Base-by-base conservation (phyloP, 1,140 invertebrate species). In the Octopus bimaculoides region DNA sequence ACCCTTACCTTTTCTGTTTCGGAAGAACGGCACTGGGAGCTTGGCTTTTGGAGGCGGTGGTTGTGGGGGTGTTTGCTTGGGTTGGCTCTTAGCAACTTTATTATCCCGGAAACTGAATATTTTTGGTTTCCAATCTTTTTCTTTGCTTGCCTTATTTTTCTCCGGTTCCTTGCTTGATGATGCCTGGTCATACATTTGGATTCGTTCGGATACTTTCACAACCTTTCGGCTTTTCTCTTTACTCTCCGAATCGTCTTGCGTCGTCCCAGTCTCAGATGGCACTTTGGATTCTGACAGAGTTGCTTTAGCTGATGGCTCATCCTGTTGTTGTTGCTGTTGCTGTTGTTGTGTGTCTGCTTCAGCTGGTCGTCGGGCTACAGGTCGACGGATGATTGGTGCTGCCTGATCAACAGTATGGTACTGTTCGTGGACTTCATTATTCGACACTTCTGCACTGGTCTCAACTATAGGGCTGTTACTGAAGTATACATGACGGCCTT, bases 1-100 rank as follows among this genome's bases (percentile, higher is more conserved):
- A 75, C 74, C 52, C 74, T 75, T 75, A 75, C 74, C 74, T 75
- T 75, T 75, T 75, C 74, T 75, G 74, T 52, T 75, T 52, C 74
- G 17, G 74, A 75, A 75, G 52, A 75, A 75, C 66, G 66, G 66
- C 66, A 71, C 66, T 75, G 74, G 14, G 41, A 75, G 5, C 74
- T 53, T 75, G 17, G 74, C 20, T 75, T 52, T 75, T 52, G 26
- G 26, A 12, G 74, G 52, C 26, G 74, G 74, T 14, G n/a, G 61
- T 14, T 52, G 74, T 41, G 74, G 52, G 41, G 26, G 74, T 53
- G 74, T 52, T 53, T 75, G 74, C 74, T 75, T 52, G 26, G 41
- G 20, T 75, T n/a, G 8, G 74, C 20, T 14, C 74, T 75, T 75
- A 41, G 74, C 26, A 20, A 14, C 12, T 52, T 75, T 52, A n/a